These are phyloP conservation scores for Falco concolor DNA, from an alignment of 2,797 vertebrate genomes.

Conservation along the genomic window DNA sequence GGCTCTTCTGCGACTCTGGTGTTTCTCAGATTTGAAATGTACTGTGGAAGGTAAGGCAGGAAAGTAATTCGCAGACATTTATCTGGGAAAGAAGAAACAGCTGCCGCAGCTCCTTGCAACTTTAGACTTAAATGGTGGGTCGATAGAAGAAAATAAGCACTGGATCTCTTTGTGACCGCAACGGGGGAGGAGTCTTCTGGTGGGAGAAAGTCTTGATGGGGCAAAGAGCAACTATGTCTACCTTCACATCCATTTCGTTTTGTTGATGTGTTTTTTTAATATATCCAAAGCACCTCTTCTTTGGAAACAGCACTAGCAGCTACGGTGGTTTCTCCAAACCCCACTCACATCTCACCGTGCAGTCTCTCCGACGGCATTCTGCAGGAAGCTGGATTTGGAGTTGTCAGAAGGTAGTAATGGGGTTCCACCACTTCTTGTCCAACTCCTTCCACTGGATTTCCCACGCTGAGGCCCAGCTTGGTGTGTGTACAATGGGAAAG, in stretches of 20 bases:
- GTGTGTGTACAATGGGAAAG: not conserved
- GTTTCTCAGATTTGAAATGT: not conserved
- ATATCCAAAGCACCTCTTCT: not conserved
- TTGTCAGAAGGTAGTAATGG: not conserved
- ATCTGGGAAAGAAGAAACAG: constrained; percentile 21
- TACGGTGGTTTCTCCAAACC: not conserved
- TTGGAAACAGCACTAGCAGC: not conserved
- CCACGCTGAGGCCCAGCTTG: not conserved
- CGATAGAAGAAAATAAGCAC: not conserved
- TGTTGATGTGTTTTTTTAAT: not conserved
- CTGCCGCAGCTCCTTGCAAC: not conserved
- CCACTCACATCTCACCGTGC: not conserved
- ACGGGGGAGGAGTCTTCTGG: accelerated
- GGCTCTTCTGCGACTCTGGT: not conserved
- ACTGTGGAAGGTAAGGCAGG: not conserved
- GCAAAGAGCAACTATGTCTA: not conserved
- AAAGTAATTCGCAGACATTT: not conserved
- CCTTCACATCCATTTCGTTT: not conserved
- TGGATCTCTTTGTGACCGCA: not conserved
- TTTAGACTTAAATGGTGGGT: not conserved
- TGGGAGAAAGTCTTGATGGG: not conserved
- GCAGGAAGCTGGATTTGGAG: not conserved
- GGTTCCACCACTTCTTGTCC: not conserved
- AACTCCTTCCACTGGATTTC: not conserved
- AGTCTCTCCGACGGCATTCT: not conserved